phyloP scores from a whole-genome alignment of 64 coral and sea anemone genomes.

The Dendrophyllia cribrosa region DNA sequence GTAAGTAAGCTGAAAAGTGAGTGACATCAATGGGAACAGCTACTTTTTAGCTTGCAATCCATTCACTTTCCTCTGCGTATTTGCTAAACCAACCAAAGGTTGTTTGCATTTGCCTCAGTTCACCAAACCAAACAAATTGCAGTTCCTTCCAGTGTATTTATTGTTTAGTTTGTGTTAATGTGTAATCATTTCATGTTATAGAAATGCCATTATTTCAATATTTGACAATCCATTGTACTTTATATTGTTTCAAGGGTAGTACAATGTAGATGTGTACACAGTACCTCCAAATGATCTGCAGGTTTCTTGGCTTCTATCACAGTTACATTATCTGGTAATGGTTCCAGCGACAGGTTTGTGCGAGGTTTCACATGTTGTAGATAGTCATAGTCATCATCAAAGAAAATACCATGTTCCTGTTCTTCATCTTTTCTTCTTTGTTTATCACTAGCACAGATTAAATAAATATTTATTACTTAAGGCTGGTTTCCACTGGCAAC shows the following conservation, averaged over 20 bases:
- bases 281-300: conserved; percentile 58
- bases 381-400: conserved; percentile 98
- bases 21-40: too few relatives aligned
- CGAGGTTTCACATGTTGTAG: conserved; percentile 92
- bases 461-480: background rate
- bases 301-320: conserved; percentile 82
- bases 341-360: conserved; percentile 81
- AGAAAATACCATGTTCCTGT: conserved; percentile 86
- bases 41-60: too few relatives aligned
- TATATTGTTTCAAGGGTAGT: background rate
- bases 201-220: too few relatives aligned
- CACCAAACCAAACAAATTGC: too few relatives aligned
- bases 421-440: conserved; percentile 43
- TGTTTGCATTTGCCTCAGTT: too few relatives aligned
- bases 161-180: too few relatives aligned
- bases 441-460: background rate
- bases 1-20: too few relatives aligned
- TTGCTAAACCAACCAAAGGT: too few relatives aligned
- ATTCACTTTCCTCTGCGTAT: too few relatives aligned
- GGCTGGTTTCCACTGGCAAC: too few relatives aligned
- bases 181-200: background rate
- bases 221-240: too few relatives aligned
- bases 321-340: conserved; percentile 86
- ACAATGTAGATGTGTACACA: background rate
- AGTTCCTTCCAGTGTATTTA: too few relatives aligned